phyloP scores from a whole-genome alignment of 2,113 vertebrate species.

The Anthoscopus minutus region DNA sequence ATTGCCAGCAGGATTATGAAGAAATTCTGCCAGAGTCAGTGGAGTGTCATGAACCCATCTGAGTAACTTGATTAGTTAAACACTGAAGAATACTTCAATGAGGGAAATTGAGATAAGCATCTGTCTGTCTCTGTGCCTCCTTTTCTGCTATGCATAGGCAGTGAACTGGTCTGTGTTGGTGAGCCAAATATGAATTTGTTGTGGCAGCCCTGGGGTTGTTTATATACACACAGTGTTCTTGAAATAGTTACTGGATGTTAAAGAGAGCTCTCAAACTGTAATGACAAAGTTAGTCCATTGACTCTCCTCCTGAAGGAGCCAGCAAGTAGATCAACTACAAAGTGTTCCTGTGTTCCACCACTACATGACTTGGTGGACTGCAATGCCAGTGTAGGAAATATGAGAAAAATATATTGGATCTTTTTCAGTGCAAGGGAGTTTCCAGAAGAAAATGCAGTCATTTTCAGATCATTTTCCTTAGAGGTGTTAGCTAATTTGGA shows the following conservation, averaged over 20 bases:
- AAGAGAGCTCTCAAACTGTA: neutral
- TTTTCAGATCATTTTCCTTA: neutral
- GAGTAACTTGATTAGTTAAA: neutral
- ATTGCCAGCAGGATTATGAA: neutral
- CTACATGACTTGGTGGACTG: neutral
- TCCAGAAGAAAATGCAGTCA: neutral
- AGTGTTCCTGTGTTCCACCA: neutral
- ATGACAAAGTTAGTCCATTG: neutral
- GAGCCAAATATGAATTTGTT: neutral
- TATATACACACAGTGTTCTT: neutral
- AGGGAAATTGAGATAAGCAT: neutral
- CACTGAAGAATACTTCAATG: neutral
- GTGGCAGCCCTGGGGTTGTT: neutral
- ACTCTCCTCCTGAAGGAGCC: neutral
- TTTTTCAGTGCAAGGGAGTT: neutral
- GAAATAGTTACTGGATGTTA: neutral
- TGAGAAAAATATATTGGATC: neutral
- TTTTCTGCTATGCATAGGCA: neutral
- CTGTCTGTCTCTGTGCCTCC: neutral
- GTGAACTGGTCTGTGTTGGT: neutral
- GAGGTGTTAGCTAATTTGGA: neutral
- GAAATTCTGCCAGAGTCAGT: neutral
- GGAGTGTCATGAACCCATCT: neutral
- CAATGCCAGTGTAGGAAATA: neutral
- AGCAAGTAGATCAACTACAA: neutral